Evolutionary conservation across 2,113 vertebrate genomes (phyloP), one percentile per base, ranked within the genome.

Genomic region (Petroica traversi): DNA sequence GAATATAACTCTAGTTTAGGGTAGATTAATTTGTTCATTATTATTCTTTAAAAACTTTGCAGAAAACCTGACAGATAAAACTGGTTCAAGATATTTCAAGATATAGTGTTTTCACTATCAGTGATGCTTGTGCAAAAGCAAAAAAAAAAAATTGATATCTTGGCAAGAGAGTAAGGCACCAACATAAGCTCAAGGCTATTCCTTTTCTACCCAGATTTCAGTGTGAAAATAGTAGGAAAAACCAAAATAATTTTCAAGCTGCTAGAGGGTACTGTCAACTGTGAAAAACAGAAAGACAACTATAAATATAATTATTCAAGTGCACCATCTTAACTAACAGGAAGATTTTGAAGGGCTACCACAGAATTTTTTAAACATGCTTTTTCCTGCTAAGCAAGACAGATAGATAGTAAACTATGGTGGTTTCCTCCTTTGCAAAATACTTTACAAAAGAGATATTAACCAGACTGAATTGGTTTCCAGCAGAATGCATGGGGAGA

Each of bases 251-350:
- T 83, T 91, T 92, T 76, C n/a, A 94, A 66, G 71, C 26, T 88
- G 63, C 71, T 89, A 73, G 57, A 91, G 77, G 74, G 24, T 85
- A 92, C 57, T 89, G 46, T 52, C 91, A 87, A 86, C 77, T 72
- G 38, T 94, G 81, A 92, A 95, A 89, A 92, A 89, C 0, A 79
- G 58, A 72, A 80, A 49, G 54, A 66, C 38, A 91, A 61, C 41
- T 85, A 88, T 79, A 83, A 93, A 88, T 48, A 79, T 52, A 71
- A 93, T 91, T 89, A 91, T 82, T 93, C 81, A 91, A 79, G 54
- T 55, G n/a, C 59, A 19, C 26, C 49, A 81, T 88, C n/a, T 91
- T 75, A 95, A 81, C 48, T 74, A 91, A 52, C 54, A 79, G 11
- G 33, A 86, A 45, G 66, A 79, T 68, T 73, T 81, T 85, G 59